Evolutionary conservation across 2,113 vertebrate genomes (phyloP), one percentile per base, ranked within the genome.

Genomic region (Ptyas mucosa): DNA sequence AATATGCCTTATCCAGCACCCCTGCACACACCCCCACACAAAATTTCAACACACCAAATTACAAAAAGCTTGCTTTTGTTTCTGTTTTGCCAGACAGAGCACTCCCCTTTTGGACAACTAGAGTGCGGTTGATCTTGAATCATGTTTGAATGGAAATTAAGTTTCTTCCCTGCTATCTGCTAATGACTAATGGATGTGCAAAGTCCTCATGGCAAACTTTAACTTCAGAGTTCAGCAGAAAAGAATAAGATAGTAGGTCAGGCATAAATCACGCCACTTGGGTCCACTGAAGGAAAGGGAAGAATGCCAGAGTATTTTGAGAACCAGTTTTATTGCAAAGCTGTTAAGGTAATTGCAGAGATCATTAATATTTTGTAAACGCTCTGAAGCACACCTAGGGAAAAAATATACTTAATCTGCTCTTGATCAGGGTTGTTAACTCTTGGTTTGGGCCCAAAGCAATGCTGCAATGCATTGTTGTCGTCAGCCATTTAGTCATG

Each of bases 151-250:
- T 49, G 53, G 43, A 89, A 85, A 12, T 58, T 61, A 86, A 26
- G n/a, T 52, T 54, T 64, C 88, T 89, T 61, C 21, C 92, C 89
- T 90, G 92, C 0, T 53, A 93, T 51, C 92, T 1, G 0, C 93
- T 89, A 92, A 85, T 87, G 90, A 58, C 0, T 0, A 34, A 53
- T 0, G 0, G 34, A 52, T 88, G 88, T 89, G 93, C 90, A 46
- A 93, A 96, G 58, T 75, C n/a, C 69, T 81, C 87, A n/a, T 85
- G 91, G 92, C 34, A 93, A 92, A 58, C 23, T 85, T 0, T 91
- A 52, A 86, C 91, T 93, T 88, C 92, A 89, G 61, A 95, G 39
- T 93, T 1, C 43, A 91, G 52, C 57, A 94, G 75, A 86, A 87
- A 57, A 91, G 91, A 90, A 89, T 90, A 88, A 0, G 1, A 93